Percentiles rank a stretch among this genome's conserved stretches.
Evolutionary conservation across 2,113 vertebrate genomes (phyloP).

Genomic region (Aythya baeri): DNA sequence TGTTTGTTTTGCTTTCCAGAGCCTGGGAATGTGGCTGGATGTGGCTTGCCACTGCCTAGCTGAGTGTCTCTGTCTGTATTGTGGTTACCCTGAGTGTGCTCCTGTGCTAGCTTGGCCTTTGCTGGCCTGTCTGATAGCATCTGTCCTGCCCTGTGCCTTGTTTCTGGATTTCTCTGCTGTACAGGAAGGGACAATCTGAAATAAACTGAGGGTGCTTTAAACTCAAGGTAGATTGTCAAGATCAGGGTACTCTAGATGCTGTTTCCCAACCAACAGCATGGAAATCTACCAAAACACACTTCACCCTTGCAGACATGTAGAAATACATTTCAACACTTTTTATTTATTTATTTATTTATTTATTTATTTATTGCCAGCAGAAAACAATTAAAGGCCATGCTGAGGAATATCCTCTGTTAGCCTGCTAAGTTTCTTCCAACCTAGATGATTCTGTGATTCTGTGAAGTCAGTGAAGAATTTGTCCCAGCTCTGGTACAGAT

Average conservation of each 20-base stretch:
- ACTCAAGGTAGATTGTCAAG: not conserved
- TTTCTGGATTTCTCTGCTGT: not conserved
- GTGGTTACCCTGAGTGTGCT: not conserved
- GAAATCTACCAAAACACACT: not conserved
- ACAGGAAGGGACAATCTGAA: not conserved
- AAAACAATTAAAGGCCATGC: not conserved
- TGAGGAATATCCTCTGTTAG: not conserved
- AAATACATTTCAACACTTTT: not conserved
- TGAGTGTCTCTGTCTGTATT: not conserved
- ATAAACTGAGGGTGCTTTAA: not conserved
- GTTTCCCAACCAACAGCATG: not conserved
- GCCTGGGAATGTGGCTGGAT: conserved; percentile 23
- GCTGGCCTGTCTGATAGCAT: not conserved
- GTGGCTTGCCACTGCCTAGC: not conserved
- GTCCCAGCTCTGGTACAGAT: not conserved
- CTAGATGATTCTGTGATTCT: too few relatives aligned
- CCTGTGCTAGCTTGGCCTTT: not conserved
- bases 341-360: too few relatives aligned
- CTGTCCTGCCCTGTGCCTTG: not conserved
- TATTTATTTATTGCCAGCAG: not conserved
- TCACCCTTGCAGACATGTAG: not conserved
- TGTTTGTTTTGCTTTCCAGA: conserved; percentile 73
- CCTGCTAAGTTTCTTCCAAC: not conserved
- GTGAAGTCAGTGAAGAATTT: not conserved
- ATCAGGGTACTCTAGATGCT: not conserved